These are phyloP conservation scores for Agrenia bidenticulata DNA, from an alignment of 2,888 invertebrate species.

Conservation along the genomic window DNA sequence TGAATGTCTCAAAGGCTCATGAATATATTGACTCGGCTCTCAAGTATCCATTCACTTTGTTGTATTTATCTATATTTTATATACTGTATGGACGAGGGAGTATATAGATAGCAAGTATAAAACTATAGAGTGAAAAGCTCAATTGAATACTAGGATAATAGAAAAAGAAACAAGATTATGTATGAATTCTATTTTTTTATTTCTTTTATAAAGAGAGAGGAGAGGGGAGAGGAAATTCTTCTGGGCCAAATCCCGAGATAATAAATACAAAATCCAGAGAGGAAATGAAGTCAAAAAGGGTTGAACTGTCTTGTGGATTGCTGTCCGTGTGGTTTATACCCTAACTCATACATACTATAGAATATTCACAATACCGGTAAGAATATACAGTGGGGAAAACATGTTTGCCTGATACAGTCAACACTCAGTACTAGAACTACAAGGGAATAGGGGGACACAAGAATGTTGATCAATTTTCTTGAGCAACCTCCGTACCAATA, in stretches of 20 bases:
- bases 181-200: constrained; percentile 8
- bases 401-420: too few species aligned
- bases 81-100: not conserved
- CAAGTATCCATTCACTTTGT: too few species aligned
- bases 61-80: too few species aligned
- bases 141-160: constrained; percentile 13
- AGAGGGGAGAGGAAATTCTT: not conserved
- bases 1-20: constrained; percentile 3
- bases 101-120: not conserved
- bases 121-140: not conserved
- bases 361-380: too few species aligned
- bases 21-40: constrained; percentile 1
- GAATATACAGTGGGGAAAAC: too few species aligned
- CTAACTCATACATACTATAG: too few species aligned
- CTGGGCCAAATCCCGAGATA: constrained; percentile 1
- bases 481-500: too few species aligned
- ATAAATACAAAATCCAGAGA: constrained; percentile 6
- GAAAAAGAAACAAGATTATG: constrained; percentile 21
- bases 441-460: too few species aligned
- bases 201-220: not conserved
- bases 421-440: too few species aligned
- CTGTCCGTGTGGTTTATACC: too few species aligned
- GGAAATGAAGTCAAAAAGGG: constrained; percentile 12
- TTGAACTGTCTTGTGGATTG: not conserved
- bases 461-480: too few species aligned